Evolutionary conservation across 2,888 invertebrate genomes (phyloP).

Genomic region (Stenoptilia bipunctidactyla): DNA sequence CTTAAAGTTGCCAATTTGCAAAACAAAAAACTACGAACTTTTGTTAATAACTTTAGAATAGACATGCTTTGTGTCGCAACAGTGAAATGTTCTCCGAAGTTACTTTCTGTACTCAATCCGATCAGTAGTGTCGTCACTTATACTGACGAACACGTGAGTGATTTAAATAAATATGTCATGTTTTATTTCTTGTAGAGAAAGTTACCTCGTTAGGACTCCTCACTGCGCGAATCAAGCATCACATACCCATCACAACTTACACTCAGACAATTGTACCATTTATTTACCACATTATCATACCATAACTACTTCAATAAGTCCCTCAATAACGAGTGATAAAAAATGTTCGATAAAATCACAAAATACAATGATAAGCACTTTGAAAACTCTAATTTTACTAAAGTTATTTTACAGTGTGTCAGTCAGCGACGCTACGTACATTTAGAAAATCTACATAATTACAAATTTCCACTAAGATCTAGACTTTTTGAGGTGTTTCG

Average conservation of each 20-base stretch:
- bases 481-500: constrained; percentile 63
- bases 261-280: constrained; percentile 17
- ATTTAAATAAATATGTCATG: too few relatives aligned
- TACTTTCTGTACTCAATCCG: too few relatives aligned
- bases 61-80: not conserved
- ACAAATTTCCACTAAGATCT: constrained; percentile 59
- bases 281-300: too few relatives aligned
- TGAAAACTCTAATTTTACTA: constrained; percentile 50
- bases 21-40: not conserved
- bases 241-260: constrained; percentile 1
- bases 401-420: constrained; percentile 29
- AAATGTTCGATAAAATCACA: constrained; percentile 34
- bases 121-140: too few relatives aligned
- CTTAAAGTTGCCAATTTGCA: constrained; percentile 8
- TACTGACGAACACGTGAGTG: too few relatives aligned
- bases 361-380: constrained; percentile 52
- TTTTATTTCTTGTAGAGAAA: too few relatives aligned
- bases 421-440: constrained; percentile 47
- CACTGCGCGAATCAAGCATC: not conserved
- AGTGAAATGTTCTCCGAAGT: not conserved
- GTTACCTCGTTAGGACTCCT: not conserved
- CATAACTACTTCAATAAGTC: constrained; percentile 29
- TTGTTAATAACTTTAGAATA: constrained; percentile 2
- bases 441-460: constrained; percentile 70
- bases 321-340: constrained; percentile 43